Base-by-base conservation (phyloP, 2,113 vertebrate genomes). In the Paramormyrops kingsleyae region DNA sequence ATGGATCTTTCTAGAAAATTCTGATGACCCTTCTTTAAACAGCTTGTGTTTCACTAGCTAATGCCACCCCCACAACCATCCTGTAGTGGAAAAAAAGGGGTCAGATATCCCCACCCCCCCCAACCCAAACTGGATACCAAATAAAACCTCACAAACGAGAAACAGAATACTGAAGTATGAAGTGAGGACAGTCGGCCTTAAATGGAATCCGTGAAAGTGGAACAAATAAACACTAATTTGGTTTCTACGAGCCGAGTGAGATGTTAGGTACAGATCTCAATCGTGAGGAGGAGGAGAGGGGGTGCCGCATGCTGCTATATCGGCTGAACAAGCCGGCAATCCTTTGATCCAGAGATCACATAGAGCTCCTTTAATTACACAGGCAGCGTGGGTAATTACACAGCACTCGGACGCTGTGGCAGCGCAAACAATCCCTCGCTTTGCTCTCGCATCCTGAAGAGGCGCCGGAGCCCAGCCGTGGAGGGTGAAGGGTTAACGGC, bases 301-400 rank as follows among this genome's bases (percentile, higher is more conserved):
- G 31, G 12, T 19, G n/a, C 49, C 0, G 49, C n/a, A 35, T 52
- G 85, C 50, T 53, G 85, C n/a, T 50, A 56, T 53, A 56, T 50
- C 24, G 84, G 49, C 85, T 84, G 47, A 35, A 56, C 47, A 87
- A 27, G 50, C 9, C 19, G 39, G 17, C 44, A 35, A 10, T 31
- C 85, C 27, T 87, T 56, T 87, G 50, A 53, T 87, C 50, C 49
- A 56, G 5, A 87, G 85, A 53, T 87, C 50, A 87, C 49, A 87
- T 39, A 35, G 31, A 52, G 85, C 85, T 87, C n/a, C 9, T 87
- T 17, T 87, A 87, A 87, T 87, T 87, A n/a, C 47, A 53, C 84
- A n/a, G 47, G 84, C 47, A 87, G 49, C 13, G 39, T 27, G 13
- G 44, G 12, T 47, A 87, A 49, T 87, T 87, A 52, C 19, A 87